A percentile compares a stretch with the other conserved stretches of the same genome.
phyloP scores from a whole-genome alignment of 2,113 vertebrate species.

The Hypomesus transpacificus region DNA sequence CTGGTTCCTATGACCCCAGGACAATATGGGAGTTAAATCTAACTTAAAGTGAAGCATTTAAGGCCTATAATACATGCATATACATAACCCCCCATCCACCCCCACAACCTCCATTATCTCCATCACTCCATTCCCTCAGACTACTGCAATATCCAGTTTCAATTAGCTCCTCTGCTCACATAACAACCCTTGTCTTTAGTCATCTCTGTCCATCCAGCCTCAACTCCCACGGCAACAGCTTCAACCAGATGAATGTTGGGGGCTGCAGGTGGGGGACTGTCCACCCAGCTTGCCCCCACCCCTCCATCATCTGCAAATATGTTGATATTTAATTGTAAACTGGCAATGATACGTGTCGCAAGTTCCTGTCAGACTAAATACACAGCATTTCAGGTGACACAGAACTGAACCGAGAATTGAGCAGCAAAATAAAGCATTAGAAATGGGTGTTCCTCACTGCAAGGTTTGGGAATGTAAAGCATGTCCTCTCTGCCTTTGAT shows the following conservation, averaged over 20 bases:
- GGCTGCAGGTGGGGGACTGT: background rate
- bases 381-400: too few relatives aligned
- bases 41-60: slow-evolving; percentile 33
- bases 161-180: slow-evolving; percentile 47
- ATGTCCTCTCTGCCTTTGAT: slow-evolving; percentile 38
- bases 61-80: slow-evolving; percentile 48
- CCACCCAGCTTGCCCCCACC: too few relatives aligned
- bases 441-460: slow-evolving; percentile 8
- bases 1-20: slow-evolving; percentile 38
- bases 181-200: slow-evolving; percentile 51
- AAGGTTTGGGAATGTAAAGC: slow-evolving; percentile 39
- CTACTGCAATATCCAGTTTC: slow-evolving; percentile 52
- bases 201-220: slow-evolving; percentile 50
- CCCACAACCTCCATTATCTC: background rate
- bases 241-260: slow-evolving; percentile 7
- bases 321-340: too few relatives aligned
- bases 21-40: slow-evolving; percentile 49
- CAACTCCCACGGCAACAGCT: slow-evolving; percentile 28
- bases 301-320: too few relatives aligned
- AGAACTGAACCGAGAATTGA: background rate
- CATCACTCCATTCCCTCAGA: slow-evolving; percentile 9
- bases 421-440: background rate
- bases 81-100: slow-evolving; percentile 8
- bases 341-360: too few relatives aligned
- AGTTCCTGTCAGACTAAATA: too few relatives aligned